These are phyloP conservation scores for Isaurus tuberculatus DNA, from an alignment of 92 coral and sea anemone genomes.

Conservation along the genomic window DNA sequence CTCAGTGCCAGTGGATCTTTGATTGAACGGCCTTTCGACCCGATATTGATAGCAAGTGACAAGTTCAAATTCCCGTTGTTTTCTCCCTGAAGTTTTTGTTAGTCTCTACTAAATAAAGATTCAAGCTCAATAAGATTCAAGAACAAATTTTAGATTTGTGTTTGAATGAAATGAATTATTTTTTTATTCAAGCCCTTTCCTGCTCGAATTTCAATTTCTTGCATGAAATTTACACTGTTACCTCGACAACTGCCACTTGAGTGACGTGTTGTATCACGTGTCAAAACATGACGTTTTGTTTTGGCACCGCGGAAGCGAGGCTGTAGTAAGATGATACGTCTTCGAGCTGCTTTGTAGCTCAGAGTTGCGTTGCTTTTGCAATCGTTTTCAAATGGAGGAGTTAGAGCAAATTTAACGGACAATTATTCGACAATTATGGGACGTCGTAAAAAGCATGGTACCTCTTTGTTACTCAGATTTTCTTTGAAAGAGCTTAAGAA, in stretches of 20 bases:
- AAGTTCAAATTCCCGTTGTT: too few species aligned
- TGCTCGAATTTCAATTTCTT: not conserved
- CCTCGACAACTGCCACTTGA: slow-evolving; percentile 41
- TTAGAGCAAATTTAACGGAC: slow-evolving; percentile 65
- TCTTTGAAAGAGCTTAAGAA: slow-evolving; percentile 25
- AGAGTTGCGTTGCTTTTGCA: slow-evolving; percentile 58
- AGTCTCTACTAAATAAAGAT: too few species aligned
- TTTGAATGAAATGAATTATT: too few species aligned
- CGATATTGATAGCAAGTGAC: too few species aligned
- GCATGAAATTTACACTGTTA: not conserved
- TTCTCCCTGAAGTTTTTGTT: too few species aligned
- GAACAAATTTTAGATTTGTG: too few species aligned
- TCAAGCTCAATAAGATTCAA: too few species aligned
- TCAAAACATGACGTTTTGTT: slow-evolving; percentile 97
- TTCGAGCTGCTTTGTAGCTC: slow-evolving; percentile 39
- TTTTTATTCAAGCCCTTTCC: not conserved
- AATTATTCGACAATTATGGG: slow-evolving; percentile 75
- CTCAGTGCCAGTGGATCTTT: too few species aligned
- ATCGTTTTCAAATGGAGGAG: slow-evolving; percentile 67
- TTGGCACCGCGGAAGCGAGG: slow-evolving; percentile 86
- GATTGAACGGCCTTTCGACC: too few species aligned
- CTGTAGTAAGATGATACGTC: slow-evolving; percentile 90
- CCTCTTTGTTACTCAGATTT: slow-evolving; percentile 34
- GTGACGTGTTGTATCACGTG: slow-evolving; percentile 75
- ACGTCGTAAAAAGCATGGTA: slow-evolving; percentile 88